Conservation (phyloP, 2,797 vertebrate species). For the Crocodylus rhombifer region DNA sequence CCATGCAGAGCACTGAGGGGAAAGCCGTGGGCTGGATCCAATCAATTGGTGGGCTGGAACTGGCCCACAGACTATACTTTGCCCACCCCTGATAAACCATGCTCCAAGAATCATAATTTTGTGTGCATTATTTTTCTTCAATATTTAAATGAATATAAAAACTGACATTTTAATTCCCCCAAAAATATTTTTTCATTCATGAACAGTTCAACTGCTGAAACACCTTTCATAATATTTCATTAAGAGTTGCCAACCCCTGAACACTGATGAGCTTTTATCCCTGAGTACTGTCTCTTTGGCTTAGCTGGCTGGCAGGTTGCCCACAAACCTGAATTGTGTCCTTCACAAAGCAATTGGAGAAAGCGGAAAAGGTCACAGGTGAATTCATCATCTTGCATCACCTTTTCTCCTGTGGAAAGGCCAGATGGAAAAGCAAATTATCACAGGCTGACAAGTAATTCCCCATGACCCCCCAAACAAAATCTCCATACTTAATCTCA, state of each 20-base stretch:
- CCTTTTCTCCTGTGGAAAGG: conserved; percentile 92
- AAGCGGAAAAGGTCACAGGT: conserved; percentile 98
- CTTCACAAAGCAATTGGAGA: conserved; percentile 96
- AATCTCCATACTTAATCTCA: conserved; percentile 14
- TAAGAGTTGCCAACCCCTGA: not conserved
- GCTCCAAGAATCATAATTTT: not conserved
- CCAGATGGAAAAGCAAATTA: conserved; percentile 60
- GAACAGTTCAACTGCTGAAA: not conserved
- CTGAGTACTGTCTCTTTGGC: not conserved
- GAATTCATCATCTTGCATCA: conserved; percentile 96
- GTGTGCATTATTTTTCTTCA: not conserved
- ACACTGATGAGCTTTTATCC: not conserved
- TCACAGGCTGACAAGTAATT: not conserved
- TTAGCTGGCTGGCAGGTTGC: not conserved
- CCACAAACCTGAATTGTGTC: conserved; percentile 93
- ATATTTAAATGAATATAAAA: not conserved
- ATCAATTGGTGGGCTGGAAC: no score
- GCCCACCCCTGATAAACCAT: not conserved
- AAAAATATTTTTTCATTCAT: not conserved
- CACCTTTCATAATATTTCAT: not conserved
- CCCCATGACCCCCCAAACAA: not conserved
- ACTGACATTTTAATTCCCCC: not conserved
- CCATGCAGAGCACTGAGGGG: no score
- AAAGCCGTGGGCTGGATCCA: no score
- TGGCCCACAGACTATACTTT: not conserved